Conservation (phyloP, 2,888 invertebrate species). For the Cremastinae sp. region DNA sequence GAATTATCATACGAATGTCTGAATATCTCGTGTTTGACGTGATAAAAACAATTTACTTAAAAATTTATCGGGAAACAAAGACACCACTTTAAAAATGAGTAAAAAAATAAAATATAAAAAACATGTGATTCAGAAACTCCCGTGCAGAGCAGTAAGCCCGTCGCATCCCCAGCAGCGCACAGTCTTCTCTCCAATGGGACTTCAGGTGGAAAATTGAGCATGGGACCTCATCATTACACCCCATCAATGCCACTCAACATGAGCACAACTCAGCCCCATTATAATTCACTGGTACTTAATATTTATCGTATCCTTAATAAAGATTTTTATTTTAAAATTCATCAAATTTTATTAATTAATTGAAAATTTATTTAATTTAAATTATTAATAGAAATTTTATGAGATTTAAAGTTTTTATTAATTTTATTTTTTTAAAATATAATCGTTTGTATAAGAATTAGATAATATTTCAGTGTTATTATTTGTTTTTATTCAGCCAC, state of each 20-base stretch:
- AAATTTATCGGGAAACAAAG: background rate
- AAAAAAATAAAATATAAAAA: conserved; percentile 5
- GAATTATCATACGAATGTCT: too few species aligned
- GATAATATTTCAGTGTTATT: conserved; percentile 12
- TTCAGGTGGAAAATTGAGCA: conserved; percentile 84
- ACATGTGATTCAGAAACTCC: conserved; percentile 74
- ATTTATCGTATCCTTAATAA: too few species aligned
- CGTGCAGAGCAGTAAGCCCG: conserved; percentile 83
- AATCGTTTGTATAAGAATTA: background rate
- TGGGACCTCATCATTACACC: conserved; percentile 87
- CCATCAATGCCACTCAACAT: conserved; percentile 82
- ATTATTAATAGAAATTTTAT: too few species aligned
- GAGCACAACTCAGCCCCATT: conserved; percentile 81
- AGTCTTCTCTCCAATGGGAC: conserved; percentile 87
- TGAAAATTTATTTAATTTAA: too few species aligned
- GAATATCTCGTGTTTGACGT: too few species aligned
- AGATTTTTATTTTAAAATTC: too few species aligned
- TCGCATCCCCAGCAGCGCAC: conserved; percentile 90
- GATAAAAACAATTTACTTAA: too few species aligned
- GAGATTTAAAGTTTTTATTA: too few species aligned
- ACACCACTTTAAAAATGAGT: background rate
- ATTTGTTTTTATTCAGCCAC: conserved; percentile 70
- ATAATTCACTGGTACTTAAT: conserved; percentile 82
- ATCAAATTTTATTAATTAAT: too few species aligned
- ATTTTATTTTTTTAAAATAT: background rate